A percentile compares a stretch with the other conserved stretches of the same genome.
Conservation (phyloP, 2,797 vertebrate genomes). For the Siniperca obscura region DNA sequence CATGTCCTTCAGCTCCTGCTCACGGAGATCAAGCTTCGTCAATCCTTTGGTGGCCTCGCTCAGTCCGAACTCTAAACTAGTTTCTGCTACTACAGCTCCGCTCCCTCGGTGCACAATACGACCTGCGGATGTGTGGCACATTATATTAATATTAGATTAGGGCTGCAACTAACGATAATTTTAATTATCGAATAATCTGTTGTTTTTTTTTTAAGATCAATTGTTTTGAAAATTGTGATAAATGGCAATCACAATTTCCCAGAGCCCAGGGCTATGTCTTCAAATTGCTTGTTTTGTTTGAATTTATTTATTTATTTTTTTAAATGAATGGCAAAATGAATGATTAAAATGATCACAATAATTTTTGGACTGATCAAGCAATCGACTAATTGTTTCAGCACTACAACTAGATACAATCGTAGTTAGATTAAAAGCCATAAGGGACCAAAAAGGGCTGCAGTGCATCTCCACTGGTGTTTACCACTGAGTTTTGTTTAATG, state of each 20-base stretch:
- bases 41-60: slow-evolving; percentile 83
- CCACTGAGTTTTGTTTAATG: neutral
- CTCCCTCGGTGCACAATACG: slow-evolving; percentile 72
- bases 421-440: slow-evolving; percentile 6
- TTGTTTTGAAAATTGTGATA: neutral
- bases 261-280: neutral
- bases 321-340: neutral
- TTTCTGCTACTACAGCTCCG: slow-evolving; percentile 62
- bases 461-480: slow-evolving; percentile 36
- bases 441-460: slow-evolving; percentile 64
- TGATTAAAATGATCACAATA: neutral
- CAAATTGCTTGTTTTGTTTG: neutral
- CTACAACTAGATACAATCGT: neutral
- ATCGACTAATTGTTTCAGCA: neutral
- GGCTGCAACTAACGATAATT: rapidly evolving
- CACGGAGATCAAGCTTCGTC: slow-evolving; percentile 77
- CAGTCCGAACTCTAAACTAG: slow-evolving; percentile 66
- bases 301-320: neutral
- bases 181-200: neutral
- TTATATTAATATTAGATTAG: neutral
- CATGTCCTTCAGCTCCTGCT: slow-evolving; percentile 91
- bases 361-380: neutral
- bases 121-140: slow-evolving; percentile 76
- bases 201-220: no score
- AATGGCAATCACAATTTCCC: neutral